phyloP scores from a whole-genome alignment of 1,140 invertebrate genomes.

The Atta colombica region DNA sequence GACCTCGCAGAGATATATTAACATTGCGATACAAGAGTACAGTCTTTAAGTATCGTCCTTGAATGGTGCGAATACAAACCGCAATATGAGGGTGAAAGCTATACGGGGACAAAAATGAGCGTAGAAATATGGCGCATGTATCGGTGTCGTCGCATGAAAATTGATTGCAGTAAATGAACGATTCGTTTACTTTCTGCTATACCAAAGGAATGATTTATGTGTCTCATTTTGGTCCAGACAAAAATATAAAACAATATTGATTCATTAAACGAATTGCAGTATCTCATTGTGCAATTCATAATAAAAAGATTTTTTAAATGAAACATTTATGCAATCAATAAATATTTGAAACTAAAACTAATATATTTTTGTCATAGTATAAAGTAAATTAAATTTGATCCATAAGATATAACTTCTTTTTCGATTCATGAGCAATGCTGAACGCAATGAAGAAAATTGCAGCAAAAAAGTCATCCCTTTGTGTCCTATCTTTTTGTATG shows the following conservation, averaged over 20 bases:
- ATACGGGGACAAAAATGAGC: conserved; percentile 30
- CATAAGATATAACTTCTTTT: background rate
- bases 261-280: background rate
- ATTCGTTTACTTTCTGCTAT: conserved; percentile 17
- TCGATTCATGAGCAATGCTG: background rate
- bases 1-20: conserved; percentile 64
- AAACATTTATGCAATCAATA: conserved; percentile 5
- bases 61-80: conserved; percentile 64
- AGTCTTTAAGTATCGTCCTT: conserved; percentile 65
- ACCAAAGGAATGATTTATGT: conserved; percentile 39
- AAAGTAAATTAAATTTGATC: background rate
- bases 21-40: conserved; percentile 64
- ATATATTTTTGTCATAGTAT: background rate
- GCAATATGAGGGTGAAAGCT: conserved; percentile 43
- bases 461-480: background rate
- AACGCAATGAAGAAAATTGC: conserved; percentile 1
- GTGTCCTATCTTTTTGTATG: background rate
- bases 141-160: conserved; percentile 14
- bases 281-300: background rate
- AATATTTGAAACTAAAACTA: background rate
- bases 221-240: conserved; percentile 1
- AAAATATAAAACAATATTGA: conserved; percentile 25
- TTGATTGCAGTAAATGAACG: conserved; percentile 48
- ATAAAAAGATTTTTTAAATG: background rate
- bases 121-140: conserved; percentile 10